Base-by-base conservation (phyloP, 2,113 vertebrate genomes). In the Pteruthius melanotis region DNA sequence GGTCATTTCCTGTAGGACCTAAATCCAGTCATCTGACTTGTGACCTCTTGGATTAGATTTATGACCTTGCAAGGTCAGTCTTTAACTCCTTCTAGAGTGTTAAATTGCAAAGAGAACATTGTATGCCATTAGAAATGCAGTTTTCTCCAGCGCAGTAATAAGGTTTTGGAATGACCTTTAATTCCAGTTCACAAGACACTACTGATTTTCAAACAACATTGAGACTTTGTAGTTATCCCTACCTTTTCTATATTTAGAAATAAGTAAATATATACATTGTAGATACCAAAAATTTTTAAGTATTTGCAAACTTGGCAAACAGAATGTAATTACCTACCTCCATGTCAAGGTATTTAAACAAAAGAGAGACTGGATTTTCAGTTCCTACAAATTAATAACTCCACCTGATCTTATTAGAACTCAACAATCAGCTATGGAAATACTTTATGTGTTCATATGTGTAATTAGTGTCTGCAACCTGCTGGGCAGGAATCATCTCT, bases 1-100 rank as follows among this genome's bases (percentile, higher is more conserved):
- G 71, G 54, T 94, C 85, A 75, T 96, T 96, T 96, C 94, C 94
- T 96, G 91, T 56, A 93, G 76, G 79, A 93, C 71, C 83, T 93
- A 57, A 19, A 94, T 44, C 37, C 11, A 88, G 83, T 91, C 88
- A 83, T 90, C 72, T 92, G 85, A 95, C 63, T 93, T 96, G 79
- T 92, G 88, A 96, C 93, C 85, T 66, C 71, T 68, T 77, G 64
- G 71, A 75, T 90, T 92, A 88, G 71, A 97, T 96, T 88, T 94
- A 90, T 92, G 83, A 83, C 76, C 90, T 92, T 83, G 39, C 72
- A 92, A 96, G 79, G 37, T 88, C 90, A 88, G 71, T 74, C 31
- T 80, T 90, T 90, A 93, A 75, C 20, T 93, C 82, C 35, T 90
- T 93, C 86, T 93, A 49, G 27, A 64, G 60, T 59, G 66, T 88